phyloP scores from a whole-genome alignment of 2,797 vertebrate genomes.

The Nyctibius grandis region DNA sequence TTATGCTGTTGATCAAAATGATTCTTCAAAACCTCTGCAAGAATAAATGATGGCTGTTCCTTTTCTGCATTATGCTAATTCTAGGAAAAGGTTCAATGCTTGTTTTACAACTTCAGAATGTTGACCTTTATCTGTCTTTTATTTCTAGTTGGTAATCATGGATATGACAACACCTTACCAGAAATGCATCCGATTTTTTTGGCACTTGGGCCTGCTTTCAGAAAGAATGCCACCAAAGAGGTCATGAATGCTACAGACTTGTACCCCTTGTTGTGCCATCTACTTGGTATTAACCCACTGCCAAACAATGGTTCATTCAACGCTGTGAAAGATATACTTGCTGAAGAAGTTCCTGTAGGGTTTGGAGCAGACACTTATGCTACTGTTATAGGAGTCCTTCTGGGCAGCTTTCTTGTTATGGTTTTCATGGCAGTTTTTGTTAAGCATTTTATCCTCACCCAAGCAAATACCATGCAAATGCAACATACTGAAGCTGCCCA shows the following conservation, averaged over 20 bases:
- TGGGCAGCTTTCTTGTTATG: slow-evolving; percentile 81
- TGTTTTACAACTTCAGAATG: neutral
- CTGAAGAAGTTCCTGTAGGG: slow-evolving; percentile 23
- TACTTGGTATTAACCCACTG: slow-evolving; percentile 78
- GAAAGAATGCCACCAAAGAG: slow-evolving; percentile 77
- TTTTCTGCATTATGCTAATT: neutral
- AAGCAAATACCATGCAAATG: slow-evolving; percentile 74
- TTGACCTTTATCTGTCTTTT: slow-evolving; percentile 21
- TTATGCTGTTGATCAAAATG: neutral
- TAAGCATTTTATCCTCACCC: slow-evolving; percentile 79
- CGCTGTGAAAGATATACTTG: slow-evolving; percentile 81
- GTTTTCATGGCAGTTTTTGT: slow-evolving; percentile 83
- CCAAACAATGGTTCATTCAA: slow-evolving; percentile 89
- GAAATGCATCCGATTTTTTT: slow-evolving; percentile 93
- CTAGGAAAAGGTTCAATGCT: neutral
- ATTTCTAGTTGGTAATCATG: slow-evolving; percentile 89
- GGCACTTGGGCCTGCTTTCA: slow-evolving; percentile 89
- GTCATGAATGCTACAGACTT: slow-evolving; percentile 86
- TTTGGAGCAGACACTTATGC: slow-evolving; percentile 70
- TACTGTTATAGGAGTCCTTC: slow-evolving; percentile 77
- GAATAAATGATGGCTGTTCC: neutral
- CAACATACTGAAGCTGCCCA: slow-evolving; percentile 83
- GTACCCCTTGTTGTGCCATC: slow-evolving; percentile 90
- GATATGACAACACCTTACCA: slow-evolving; percentile 85
- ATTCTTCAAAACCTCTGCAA: neutral